Conservation (phyloP, 2,113 vertebrate genomes). For the Zosterops borbonicus region DNA sequence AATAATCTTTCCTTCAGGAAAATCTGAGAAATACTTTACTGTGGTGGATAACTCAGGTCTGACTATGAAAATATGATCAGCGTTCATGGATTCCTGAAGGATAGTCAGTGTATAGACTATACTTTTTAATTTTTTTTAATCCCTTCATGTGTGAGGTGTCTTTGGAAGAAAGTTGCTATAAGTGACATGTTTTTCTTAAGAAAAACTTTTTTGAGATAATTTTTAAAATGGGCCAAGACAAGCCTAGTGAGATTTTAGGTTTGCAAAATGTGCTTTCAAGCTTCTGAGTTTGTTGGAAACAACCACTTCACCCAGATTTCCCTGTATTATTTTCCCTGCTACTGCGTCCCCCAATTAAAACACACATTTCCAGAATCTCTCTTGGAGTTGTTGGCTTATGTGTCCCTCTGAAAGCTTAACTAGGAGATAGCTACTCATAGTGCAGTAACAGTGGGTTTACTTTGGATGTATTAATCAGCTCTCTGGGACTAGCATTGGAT, state of each 20-base stretch:
- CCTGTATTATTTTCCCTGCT: not conserved
- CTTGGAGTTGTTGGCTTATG: not conserved
- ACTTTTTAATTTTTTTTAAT: not conserved
- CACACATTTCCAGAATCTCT: fast-evolving
- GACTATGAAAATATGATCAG: not conserved
- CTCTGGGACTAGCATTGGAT: not conserved
- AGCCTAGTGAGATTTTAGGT: not conserved
- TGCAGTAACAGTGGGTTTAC: not conserved
- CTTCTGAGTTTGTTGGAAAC: not conserved
- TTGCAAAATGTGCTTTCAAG: not conserved
- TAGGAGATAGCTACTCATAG: not conserved
- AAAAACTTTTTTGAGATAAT: not conserved
- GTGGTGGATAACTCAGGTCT: not conserved
- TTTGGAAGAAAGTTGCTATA: not conserved
- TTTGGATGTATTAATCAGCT: not conserved
- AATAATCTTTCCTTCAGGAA: not conserved
- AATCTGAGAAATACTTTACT: not conserved
- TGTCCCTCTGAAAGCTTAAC: not conserved
- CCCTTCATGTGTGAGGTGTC: not conserved
- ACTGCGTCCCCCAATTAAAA: not conserved
- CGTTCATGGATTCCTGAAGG: fast-evolving
- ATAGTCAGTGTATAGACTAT: not conserved
- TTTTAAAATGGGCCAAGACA: not conserved
- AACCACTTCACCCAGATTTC: not conserved
- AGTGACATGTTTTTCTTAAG: not conserved